Conservation (phyloP, 2,888 invertebrate genomes). For the Drosophila colorata region DNA sequence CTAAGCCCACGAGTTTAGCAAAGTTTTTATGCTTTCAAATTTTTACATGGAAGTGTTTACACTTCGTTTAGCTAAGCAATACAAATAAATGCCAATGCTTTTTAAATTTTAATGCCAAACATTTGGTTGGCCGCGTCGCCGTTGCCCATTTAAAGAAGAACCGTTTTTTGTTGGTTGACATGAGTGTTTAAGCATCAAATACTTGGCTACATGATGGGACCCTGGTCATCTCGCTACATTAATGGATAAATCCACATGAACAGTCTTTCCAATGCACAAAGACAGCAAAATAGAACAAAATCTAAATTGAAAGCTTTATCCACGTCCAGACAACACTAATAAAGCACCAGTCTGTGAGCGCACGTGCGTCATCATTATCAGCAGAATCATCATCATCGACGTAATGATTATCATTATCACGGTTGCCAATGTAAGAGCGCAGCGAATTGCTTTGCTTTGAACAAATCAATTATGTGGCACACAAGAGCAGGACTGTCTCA, state of each 20-base stretch:
- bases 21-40: constrained; percentile 24
- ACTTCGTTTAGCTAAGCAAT: constrained; percentile 24
- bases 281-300: constrained; percentile 25
- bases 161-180: constrained; percentile 17
- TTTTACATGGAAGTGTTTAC: constrained; percentile 32
- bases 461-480: constrained; percentile 69
- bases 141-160: constrained; percentile 31
- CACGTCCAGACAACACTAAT: constrained; percentile 55
- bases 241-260: constrained; percentile 75
- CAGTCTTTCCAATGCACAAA: too few relatives aligned
- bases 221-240: constrained; percentile 41
- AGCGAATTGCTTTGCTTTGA: constrained; percentile 23
- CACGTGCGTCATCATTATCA: constrained; percentile 60
- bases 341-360: constrained; percentile 51
- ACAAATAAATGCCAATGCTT: constrained; percentile 43
- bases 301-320: constrained; percentile 20
- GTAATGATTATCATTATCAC: constrained; percentile 4
- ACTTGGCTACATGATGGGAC: constrained; percentile 25
- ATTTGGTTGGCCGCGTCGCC: constrained; percentile 32
- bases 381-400: constrained; percentile 13
- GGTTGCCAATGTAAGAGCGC: neutral
- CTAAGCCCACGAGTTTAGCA: constrained; percentile 7
- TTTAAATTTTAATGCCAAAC: constrained; percentile 53
- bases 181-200: constrained; percentile 29
- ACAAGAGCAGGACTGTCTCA: constrained; percentile 34